Percentiles rank a stretch among this genome's conserved stretches.
Conservation (phyloP, 2,797 vertebrate species). For the Takifugu ocellatus region DNA sequence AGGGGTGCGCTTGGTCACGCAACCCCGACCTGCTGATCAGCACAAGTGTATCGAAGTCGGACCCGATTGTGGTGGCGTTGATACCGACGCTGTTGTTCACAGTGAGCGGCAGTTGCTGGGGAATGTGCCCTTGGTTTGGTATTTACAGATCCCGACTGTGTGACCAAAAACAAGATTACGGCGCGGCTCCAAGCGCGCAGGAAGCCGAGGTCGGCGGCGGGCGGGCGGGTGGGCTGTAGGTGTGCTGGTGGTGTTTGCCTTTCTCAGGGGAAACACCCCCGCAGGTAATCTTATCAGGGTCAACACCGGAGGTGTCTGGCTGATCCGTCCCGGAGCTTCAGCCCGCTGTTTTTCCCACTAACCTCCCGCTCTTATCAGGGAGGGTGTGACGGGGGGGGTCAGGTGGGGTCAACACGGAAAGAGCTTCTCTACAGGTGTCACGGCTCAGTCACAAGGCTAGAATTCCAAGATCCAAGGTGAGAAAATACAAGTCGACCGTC, state of each 20-base stretch:
- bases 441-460: not conserved
- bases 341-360: constrained; percentile 48
- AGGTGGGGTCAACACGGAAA: not conserved
- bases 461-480: not conserved
- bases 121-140: too few relatives aligned
- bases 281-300: constrained; percentile 62
- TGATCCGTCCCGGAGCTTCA: constrained; percentile 37
- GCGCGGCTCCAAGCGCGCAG: too few relatives aligned
- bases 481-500: constrained; percentile 17
- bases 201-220: not conserved
- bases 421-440: not conserved
- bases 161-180: too few relatives aligned
- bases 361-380: constrained; percentile 61
- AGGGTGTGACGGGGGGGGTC: not conserved
- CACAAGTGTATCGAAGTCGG: too few relatives aligned
- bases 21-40: too few relatives aligned
- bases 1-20: too few relatives aligned
- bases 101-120: too few relatives aligned
- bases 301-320: constrained; percentile 58
- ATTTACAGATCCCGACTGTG: too few relatives aligned
- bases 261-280: constrained; percentile 46
- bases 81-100: too few relatives aligned
- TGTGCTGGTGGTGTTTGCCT: constrained; percentile 29
- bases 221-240: not conserved
- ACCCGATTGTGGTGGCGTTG: too few relatives aligned